These are phyloP conservation scores for Drosophila nigrodunni DNA, from an alignment of 1,140 invertebrate species.

Conservation along the genomic window DNA sequence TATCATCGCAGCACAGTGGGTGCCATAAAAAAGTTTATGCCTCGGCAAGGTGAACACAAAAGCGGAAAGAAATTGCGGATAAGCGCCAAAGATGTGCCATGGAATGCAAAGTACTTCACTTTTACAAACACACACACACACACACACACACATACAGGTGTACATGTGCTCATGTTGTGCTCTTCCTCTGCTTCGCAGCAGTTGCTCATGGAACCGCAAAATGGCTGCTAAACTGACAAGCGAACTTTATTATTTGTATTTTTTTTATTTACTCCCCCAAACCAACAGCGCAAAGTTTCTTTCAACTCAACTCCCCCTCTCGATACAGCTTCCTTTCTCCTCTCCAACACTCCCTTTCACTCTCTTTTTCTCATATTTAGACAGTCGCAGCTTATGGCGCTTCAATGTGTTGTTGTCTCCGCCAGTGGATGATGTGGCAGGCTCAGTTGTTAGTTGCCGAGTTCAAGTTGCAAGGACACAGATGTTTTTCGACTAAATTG, in stretches of 20 bases:
- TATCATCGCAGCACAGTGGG: constrained; percentile 77
- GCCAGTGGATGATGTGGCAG: constrained; percentile 41
- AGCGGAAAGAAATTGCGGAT: constrained; percentile 76
- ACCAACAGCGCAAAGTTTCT: constrained; percentile 23
- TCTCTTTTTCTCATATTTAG: constrained; percentile 15
- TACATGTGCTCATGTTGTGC: not conserved
- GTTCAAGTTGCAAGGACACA: constrained; percentile 51
- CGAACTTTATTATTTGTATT: constrained; percentile 84
- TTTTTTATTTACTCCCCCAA: constrained; percentile 6
- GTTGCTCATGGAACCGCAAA: constrained; percentile 79
- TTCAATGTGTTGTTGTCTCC: constrained; percentile 54
- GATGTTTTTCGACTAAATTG: constrained; percentile 70
- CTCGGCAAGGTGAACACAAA: constrained; percentile 67
- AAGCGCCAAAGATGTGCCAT: constrained; percentile 69
- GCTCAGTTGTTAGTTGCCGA: constrained; percentile 64
- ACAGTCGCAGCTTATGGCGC: constrained; percentile 51
- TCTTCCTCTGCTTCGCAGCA: constrained; percentile 41
- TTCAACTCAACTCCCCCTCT: not conserved
- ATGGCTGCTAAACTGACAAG: constrained; percentile 85
- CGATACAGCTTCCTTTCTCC: constrained; percentile 41
- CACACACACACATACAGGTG: not conserved
- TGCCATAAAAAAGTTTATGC: constrained; percentile 84
- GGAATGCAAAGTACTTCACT: constrained; percentile 56
- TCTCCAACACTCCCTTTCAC: not conserved
- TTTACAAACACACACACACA: not conserved